A percentile compares a stretch with the other conserved stretches of the same genome.
Conservation (phyloP, 2,888 invertebrate genomes). For the Limenitis camilla region DNA sequence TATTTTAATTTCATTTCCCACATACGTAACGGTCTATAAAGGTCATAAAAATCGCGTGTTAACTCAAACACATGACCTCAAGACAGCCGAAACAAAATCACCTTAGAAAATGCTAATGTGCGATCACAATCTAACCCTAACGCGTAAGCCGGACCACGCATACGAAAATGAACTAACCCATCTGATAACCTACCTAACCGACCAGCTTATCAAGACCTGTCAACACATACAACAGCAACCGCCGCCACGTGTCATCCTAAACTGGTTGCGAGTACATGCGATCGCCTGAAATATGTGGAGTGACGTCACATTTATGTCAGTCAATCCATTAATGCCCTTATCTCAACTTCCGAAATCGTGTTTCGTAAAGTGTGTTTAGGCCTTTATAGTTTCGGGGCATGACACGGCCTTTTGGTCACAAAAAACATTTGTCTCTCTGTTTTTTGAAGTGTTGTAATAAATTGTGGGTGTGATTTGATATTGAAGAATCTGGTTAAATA, state of each 20-base stretch:
- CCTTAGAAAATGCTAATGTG: slow-evolving; percentile 60
- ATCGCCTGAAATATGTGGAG: slow-evolving; percentile 67
- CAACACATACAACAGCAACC: not conserved
- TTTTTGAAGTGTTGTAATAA: too few species aligned
- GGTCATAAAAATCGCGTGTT: slow-evolving; percentile 26
- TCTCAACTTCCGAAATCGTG: slow-evolving; percentile 69
- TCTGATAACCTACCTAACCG: slow-evolving; percentile 57
- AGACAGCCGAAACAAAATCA: too few species aligned
- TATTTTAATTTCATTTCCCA: slow-evolving; percentile 19
- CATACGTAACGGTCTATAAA: slow-evolving; percentile 23
- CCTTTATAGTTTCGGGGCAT: slow-evolving; percentile 56
- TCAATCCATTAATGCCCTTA: slow-evolving; percentile 72
- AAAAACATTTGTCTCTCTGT: slow-evolving; percentile 14
- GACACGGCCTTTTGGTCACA: slow-evolving; percentile 38
- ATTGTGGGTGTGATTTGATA: too few species aligned
- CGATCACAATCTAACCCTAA: slow-evolving; percentile 54
- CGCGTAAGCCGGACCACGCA: slow-evolving; percentile 68
- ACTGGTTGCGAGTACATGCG: slow-evolving; percentile 52
- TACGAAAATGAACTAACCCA: slow-evolving; percentile 65
- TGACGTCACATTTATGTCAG: slow-evolving; percentile 74
- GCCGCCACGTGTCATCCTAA: slow-evolving; percentile 29
- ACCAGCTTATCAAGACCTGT: slow-evolving; percentile 37
- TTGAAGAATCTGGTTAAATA: too few species aligned
- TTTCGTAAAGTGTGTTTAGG: slow-evolving; percentile 48
- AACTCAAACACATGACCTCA: too few species aligned